These are phyloP conservation scores for Conops quadrifasciatus DNA, from an alignment of 2,888 invertebrate genomes.

Conservation along the genomic window DNA sequence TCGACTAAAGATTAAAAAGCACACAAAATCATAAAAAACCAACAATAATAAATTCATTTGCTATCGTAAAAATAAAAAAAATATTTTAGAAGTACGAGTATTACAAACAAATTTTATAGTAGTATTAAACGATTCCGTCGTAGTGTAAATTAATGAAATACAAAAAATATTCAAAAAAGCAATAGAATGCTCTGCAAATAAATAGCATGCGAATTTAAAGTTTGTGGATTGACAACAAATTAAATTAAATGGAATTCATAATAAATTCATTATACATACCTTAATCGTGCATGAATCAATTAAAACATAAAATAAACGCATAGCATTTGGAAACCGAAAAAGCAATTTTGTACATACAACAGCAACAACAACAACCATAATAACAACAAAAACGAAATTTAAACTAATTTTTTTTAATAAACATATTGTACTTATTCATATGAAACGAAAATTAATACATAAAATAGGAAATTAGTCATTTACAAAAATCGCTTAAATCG, in stretches of 20 bases:
- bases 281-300: neutral
- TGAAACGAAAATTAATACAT: neutral
- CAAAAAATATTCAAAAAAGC: conserved; percentile 43
- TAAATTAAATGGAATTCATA: neutral
- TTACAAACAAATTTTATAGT: neutral
- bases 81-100: neutral
- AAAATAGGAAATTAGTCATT: neutral
- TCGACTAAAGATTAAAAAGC: neutral
- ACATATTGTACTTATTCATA: neutral
- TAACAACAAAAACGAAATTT: neutral
- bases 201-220: neutral
- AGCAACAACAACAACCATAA: conserved; percentile 1
- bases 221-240: neutral
- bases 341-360: conserved; percentile 32
- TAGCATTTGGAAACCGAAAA: conserved; percentile 14
- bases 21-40: conserved; percentile 28
- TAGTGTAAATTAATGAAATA: conserved; percentile 31
- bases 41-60: conserved; percentile 43
- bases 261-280: too few species aligned
- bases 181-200: conserved; percentile 41
- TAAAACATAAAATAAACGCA: conserved; percentile 1
- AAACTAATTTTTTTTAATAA: neutral
- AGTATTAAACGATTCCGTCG: conserved; percentile 25
- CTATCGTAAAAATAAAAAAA: conserved; percentile 1
- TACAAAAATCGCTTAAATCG: neutral